A percentile compares a stretch with the other conserved stretches of the same genome.
These are phyloP conservation scores for Syngnathoides biaculeatus DNA, from an alignment of 2,113 vertebrate genomes.

Conservation along the genomic window DNA sequence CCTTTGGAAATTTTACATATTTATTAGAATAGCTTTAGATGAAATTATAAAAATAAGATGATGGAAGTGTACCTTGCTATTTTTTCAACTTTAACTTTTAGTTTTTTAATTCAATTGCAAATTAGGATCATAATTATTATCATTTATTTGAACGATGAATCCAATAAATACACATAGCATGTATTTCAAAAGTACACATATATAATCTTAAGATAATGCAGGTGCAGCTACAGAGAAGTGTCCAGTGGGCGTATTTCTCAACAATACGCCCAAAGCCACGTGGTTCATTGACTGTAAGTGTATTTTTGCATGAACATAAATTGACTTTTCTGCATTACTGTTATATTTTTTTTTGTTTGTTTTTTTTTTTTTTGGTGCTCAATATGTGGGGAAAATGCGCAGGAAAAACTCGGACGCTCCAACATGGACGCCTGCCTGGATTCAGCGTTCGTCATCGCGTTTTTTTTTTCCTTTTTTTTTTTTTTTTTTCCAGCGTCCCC, in stretches of 20 bases:
- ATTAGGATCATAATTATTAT: too few relatives aligned
- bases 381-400: background rate
- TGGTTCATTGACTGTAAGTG: background rate
- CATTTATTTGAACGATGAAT: too few relatives aligned
- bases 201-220: background rate
- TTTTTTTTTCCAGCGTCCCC: slow-evolving; percentile 44
- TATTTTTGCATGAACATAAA: background rate
- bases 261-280: background rate
- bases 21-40: too few relatives aligned
- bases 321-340: background rate
- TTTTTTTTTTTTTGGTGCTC: background rate
- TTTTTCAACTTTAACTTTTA: too few relatives aligned
- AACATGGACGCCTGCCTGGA: slow-evolving; percentile 48
- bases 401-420: slow-evolving; percentile 15
- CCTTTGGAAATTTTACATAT: too few relatives aligned
- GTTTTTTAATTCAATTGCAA: too few relatives aligned
- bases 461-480: background rate
- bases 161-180: background rate
- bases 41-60: too few relatives aligned
- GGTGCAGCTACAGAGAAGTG: background rate
- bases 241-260: background rate
- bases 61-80: too few relatives aligned
- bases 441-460: slow-evolving; percentile 69
- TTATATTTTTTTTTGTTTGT: too few relatives aligned
- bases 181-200: background rate